Conservation (phyloP, 1,140 invertebrate species). For the Spodoptera frugiperda region DNA sequence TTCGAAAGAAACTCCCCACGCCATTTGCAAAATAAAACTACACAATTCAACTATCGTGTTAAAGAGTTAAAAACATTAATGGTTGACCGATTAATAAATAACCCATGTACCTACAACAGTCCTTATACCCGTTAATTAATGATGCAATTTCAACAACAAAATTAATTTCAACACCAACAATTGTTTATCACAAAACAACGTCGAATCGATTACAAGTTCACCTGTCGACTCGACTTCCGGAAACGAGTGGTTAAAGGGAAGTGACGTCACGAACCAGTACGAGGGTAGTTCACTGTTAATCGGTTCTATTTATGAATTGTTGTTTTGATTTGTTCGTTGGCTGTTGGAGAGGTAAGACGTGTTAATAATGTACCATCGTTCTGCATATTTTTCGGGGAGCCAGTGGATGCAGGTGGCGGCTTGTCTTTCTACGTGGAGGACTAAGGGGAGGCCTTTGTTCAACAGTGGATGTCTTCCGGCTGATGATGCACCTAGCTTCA, state of each 20-base stretch:
- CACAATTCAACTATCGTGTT: not conserved
- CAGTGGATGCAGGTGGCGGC: too few species aligned
- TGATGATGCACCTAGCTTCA: too few species aligned
- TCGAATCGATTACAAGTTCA: constrained; percentile 8
- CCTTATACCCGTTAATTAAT: not conserved
- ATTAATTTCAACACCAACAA: constrained; percentile 19
- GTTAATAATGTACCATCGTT: too few species aligned
- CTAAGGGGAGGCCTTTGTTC: too few species aligned
- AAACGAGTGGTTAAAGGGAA: constrained; percentile 17
- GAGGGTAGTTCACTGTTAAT: constrained; percentile 4
- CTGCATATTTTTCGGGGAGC: too few species aligned
- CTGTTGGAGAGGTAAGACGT: too few species aligned
- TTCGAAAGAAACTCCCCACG: not conserved
- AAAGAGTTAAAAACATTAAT: too few species aligned
- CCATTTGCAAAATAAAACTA: not conserved
- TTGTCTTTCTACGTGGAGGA: too few species aligned
- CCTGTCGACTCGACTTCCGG: constrained; percentile 32
- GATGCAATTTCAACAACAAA: not conserved
- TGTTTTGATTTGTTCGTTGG: not conserved
- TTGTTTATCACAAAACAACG: not conserved
- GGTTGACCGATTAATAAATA: too few species aligned
- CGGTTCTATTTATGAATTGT: not conserved
- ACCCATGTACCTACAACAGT: not conserved
- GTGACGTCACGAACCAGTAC: constrained; percentile 27
- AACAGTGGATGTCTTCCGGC: too few species aligned